phyloP scores from a whole-genome alignment of 64 coral and sea anemone genomes.

The Montipora cactus region DNA sequence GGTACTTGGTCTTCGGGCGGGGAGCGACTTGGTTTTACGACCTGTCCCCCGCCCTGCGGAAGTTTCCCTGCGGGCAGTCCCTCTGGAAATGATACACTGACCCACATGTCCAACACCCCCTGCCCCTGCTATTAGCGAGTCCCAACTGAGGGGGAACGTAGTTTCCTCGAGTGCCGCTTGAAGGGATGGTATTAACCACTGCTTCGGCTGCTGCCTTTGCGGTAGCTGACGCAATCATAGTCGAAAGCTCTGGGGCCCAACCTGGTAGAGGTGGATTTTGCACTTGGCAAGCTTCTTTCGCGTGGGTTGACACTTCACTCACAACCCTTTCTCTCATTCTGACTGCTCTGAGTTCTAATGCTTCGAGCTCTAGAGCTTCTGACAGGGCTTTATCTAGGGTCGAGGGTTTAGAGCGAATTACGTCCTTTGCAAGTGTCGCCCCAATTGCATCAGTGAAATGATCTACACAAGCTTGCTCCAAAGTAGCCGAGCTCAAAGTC shows the following conservation, averaged over 20 bases:
- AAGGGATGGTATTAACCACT: slow-evolving; percentile 20
- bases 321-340: slow-evolving; percentile 54
- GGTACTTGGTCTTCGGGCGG: slow-evolving; percentile 23
- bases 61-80: slow-evolving; percentile 63
- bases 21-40: slow-evolving; percentile 3
- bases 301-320: slow-evolving; percentile 37
- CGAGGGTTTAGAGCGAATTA: slow-evolving; percentile 29
- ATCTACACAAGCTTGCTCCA: slow-evolving; percentile 58
- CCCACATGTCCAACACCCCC: slow-evolving; percentile 54
- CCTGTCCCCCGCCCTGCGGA: slow-evolving; percentile 48
- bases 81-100: slow-evolving; percentile 39
- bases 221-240: slow-evolving; percentile 46
- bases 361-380: slow-evolving; percentile 57
- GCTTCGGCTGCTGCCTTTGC: slow-evolving; percentile 54
- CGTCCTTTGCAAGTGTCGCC: slow-evolving; percentile 16
- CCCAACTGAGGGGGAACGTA: neutral
- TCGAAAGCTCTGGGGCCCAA: slow-evolving; percentile 56
- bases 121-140: neutral
- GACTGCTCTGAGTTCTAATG: slow-evolving; percentile 34
- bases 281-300: neutral
- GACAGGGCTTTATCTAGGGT: slow-evolving; percentile 54
- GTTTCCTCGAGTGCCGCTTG: neutral
- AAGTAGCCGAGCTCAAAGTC: slow-evolving; percentile 1
- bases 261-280: slow-evolving; percentile 18
- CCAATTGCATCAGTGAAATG: slow-evolving; percentile 54